Base-by-base conservation (phyloP, 2,888 invertebrate species). In the Trimorus sp. region DNA sequence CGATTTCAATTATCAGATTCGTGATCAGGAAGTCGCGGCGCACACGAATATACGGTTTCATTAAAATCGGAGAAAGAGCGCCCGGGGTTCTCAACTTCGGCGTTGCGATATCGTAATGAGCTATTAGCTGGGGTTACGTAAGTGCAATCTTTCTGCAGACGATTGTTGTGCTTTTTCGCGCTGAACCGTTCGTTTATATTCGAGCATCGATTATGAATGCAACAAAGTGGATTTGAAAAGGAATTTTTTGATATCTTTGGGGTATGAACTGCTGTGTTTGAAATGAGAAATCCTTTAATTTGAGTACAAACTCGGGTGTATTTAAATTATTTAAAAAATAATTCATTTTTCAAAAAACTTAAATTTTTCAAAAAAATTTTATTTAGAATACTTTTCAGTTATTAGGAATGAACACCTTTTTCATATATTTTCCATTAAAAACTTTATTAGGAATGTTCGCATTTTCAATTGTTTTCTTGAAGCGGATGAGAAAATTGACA, bases 11-110 rank as follows among this genome's bases (percentile, higher is more conserved):
- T 73, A 74, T 48, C 63, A 65, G 63, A 63, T 74, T 74, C 65
- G 75, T 75, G 75, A 75, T 75, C 66, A 75, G 75, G 75, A 75
- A 75, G 75, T 75, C 75, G 60, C 66, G 66, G 60, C 45, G 53
- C 58, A 58, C 75, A 54, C 75, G 75, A 66, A 75, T 75, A 68
- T 75, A 75, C 59, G 26, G 40, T 76, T 76, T 69, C 68, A 76
- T 62, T 76, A 60, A 69, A 69, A 76, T 76, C 62, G 9, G 54
- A 48, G 76, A 76, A 62, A 54, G 26, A 26, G 26, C 4, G 26
- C 4, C 26, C 26, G 26, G 26, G 62, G 76, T 76, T 68, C 68
- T 76, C 76, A 69, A 76, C 76, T 68, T 77, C 12, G 36, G 38
- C 45, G 16, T 51, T 69, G 15, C 68, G 26, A 26, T 26, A 26